phyloP scores from a whole-genome alignment of 2,797 vertebrate genomes.

The Pangasius larnaudii region DNA sequence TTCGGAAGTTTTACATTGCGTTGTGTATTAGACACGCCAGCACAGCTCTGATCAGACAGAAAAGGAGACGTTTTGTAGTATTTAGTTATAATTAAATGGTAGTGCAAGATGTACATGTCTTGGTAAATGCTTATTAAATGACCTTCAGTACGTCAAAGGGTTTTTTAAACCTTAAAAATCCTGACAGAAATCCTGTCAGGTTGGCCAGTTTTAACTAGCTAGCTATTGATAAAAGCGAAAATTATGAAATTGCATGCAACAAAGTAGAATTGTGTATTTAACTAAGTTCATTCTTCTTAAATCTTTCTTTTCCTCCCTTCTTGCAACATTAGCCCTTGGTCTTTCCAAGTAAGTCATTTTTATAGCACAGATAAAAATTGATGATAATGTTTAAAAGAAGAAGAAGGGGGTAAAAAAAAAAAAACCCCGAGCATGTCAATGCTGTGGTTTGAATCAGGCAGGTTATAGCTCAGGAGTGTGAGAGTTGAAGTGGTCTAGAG shows the following conservation, averaged over 20 bases:
- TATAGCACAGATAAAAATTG: neutral
- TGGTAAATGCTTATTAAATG: neutral
- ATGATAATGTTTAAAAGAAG: neutral
- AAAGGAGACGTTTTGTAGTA: neutral
- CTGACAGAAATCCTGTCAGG: neutral
- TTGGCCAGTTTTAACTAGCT: neutral
- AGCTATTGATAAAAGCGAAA: neutral
- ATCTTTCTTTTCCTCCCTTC: neutral
- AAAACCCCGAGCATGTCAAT: neutral
- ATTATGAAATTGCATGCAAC: neutral
- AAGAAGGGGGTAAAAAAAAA: neutral
- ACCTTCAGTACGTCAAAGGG: neutral
- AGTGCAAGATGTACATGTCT: neutral
- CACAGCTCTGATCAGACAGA: neutral
- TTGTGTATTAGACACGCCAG: neutral
- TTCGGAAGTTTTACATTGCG: neutral
- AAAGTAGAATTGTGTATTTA: neutral
- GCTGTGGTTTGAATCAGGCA: neutral
- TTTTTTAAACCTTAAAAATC: neutral
- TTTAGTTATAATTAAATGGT: neutral
- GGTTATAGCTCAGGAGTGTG: conserved; percentile 1
- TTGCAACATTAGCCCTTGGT: neutral
- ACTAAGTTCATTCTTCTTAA: neutral
- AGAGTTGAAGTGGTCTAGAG: conserved; percentile 20
- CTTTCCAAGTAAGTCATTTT: neutral